phyloP scores from a whole-genome alignment of 1,140 invertebrate genomes.

The Drosophila pruinosa region DNA sequence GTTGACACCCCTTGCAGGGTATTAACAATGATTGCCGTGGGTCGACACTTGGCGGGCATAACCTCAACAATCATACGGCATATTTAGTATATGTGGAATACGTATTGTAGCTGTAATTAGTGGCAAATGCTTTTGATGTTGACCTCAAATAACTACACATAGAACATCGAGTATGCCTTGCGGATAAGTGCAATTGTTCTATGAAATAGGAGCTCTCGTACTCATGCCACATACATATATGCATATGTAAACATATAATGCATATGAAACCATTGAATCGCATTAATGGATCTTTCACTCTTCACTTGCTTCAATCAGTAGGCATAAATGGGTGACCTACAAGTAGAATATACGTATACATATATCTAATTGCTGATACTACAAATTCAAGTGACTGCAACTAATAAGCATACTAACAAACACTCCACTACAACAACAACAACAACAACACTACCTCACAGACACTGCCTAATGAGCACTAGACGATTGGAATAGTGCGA shows the following conservation, averaged over 20 bases:
- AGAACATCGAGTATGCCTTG: slow-evolving; percentile 3
- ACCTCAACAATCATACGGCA: not conserved
- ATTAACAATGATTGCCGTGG: slow-evolving; percentile 34
- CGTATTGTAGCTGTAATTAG: slow-evolving; percentile 58
- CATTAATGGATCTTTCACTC: slow-evolving; percentile 1
- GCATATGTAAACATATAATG: not conserved
- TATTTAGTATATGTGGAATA: slow-evolving; percentile 13
- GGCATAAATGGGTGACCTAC: not conserved
- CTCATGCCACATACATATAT: not conserved
- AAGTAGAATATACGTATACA: not conserved
- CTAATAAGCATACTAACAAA: slow-evolving; percentile 46
- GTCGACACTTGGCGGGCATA: slow-evolving; percentile 14
- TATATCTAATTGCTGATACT: slow-evolving; percentile 16
- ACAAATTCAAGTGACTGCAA: slow-evolving; percentile 31
- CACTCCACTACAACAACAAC: not conserved
- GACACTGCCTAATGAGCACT: slow-evolving; percentile 1
- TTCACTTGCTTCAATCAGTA: not conserved
- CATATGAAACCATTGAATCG: not conserved
- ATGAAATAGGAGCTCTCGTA: not conserved
- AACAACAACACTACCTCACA: not conserved
- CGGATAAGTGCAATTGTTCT: slow-evolving; percentile 14
- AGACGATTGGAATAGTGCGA: not conserved
- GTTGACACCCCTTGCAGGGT: not conserved
- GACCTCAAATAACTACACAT: slow-evolving; percentile 57
- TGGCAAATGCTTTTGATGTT: slow-evolving; percentile 61